Conservation (phyloP, 2,888 invertebrate species). For the Oligia strigilis region DNA sequence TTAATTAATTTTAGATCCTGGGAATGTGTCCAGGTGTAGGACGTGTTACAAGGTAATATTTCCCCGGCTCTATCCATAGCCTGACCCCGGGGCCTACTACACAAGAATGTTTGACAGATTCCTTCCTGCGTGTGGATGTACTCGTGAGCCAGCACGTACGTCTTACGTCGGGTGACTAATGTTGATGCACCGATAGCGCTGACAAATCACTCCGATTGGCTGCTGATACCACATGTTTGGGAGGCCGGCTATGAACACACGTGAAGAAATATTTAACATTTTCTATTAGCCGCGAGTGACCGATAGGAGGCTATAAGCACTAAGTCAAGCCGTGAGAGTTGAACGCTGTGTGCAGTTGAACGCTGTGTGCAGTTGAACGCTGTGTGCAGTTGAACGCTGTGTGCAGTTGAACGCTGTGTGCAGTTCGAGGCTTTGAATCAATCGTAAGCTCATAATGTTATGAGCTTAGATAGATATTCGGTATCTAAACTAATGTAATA, state of each 20-base stretch:
- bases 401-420: background rate
- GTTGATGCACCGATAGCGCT: conserved; percentile 60
- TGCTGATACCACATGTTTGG: conserved; percentile 39
- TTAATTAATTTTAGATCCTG: background rate
- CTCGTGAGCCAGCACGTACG: background rate
- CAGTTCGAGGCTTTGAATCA: background rate
- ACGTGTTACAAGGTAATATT: conserved; percentile 8
- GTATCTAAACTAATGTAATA: too few relatives aligned
- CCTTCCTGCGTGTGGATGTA: conserved; percentile 45
- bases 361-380: too few relatives aligned
- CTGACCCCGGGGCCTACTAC: background rate
- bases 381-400: background rate
- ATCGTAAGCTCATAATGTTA: background rate
- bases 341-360: background rate
- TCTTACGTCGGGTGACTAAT: conserved; percentile 42
- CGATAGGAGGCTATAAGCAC: background rate
- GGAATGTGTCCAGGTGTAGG: background rate
- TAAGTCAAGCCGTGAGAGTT: background rate
- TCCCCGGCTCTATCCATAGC: background rate
- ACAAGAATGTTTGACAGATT: conserved; percentile 54
- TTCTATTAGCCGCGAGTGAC: background rate
- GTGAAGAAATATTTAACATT: conserved; percentile 8
- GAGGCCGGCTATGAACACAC: background rate
- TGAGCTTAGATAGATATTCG: background rate
- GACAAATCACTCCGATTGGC: conserved; percentile 60